Base-by-base conservation (phyloP, 2,113 vertebrate genomes). In the Trochalopteron elliotii region DNA sequence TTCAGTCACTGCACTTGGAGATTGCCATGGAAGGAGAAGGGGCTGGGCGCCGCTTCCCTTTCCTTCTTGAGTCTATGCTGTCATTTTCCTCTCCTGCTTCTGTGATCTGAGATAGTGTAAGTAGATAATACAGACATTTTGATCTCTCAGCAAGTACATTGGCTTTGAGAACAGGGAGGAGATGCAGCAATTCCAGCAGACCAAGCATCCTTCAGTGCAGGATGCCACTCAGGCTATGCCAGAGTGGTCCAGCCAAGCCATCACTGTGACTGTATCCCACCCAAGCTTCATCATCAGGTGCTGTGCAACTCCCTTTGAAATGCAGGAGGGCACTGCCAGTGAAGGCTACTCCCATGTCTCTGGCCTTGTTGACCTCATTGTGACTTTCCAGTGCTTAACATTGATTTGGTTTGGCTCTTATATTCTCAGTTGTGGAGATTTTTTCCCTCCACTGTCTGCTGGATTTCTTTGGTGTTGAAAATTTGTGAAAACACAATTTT, bases 271-370 rank as follows among this genome's bases (percentile, higher is more conserved):
- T 45, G 44, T 18, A 25, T 44, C 40, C 40, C 76, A 76, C 15
- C 30, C 4, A 5, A 24, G 45, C 24, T 30, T 76, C 42, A 20
- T 22, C 6, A 2, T 14, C 69, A 63, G 56, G 33, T 50, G 39
- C 65, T 55, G 20, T 27, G 35, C 52, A 84, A 17, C 13, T 16
- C 12, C 23, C 22, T 64, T 55, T 42, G 55, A 33, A 83, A 65
- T 2, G 7, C 50, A 64, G 35, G 15, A 39, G 28, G 15, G 8
- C 19, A 2, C 27, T 60, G 70, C 30, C 2, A 0, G 5, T 31
- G 45, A 72, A 37, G 40, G 13, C 49, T 44, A 1, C 22, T 30
- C 40, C 63, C 3, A 4, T 12, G 30, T 74, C 64, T 55, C 52
- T 49, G n/a, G 33, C 31, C 49, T 78, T 49, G 52, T 14, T 14